Evolutionary conservation across 2,113 vertebrate genomes (phyloP).

Genomic region (Rynchops niger): DNA sequence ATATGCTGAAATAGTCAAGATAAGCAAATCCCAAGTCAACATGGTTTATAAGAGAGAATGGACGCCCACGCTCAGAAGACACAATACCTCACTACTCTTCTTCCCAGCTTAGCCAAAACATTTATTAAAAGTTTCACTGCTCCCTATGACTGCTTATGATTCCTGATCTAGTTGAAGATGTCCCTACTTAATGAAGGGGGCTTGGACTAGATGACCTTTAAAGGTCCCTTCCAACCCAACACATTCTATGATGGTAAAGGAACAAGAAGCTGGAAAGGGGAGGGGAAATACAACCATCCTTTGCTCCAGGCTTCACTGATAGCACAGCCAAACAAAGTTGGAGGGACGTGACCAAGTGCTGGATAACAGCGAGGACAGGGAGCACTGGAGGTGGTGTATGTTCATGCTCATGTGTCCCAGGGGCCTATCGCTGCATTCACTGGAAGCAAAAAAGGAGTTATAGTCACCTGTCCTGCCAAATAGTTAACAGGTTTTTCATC

Average conservation of each 20-base stretch:
- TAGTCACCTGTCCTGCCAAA: neutral
- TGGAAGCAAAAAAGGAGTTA: neutral
- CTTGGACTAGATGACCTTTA: no score
- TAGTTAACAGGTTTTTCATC: neutral
- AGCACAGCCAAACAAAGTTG: neutral
- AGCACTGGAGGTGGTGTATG: neutral
- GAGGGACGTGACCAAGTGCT: neutral
- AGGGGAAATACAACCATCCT: neutral
- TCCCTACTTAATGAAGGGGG: no score
- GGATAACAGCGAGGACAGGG: neutral
- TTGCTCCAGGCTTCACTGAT: neutral
- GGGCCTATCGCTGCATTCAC: accelerated
- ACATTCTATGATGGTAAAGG: neutral
- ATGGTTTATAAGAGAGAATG: neutral
- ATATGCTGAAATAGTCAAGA: neutral
- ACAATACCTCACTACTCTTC: neutral
- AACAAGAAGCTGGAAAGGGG: neutral
- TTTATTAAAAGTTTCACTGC: neutral
- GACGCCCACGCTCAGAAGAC: neutral
- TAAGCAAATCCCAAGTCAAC: neutral
- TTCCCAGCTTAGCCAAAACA: neutral
- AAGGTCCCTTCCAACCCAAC: no score
- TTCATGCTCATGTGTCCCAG: neutral
- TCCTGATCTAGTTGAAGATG: no score
- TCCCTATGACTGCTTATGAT: neutral